Conservation (phyloP, 2,113 vertebrate species). For the Pterophyllum scalare region DNA sequence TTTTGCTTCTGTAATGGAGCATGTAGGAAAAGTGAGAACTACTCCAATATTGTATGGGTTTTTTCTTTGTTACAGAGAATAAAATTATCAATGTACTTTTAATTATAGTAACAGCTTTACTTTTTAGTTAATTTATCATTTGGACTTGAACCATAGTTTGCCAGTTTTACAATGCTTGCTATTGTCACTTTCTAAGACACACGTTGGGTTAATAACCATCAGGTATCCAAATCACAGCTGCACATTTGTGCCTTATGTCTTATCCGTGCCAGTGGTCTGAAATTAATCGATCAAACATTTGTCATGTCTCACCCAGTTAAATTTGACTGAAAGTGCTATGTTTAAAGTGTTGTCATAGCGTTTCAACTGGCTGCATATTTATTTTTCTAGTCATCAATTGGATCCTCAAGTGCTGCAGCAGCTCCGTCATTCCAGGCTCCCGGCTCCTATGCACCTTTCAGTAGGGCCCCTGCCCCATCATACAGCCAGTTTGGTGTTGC, state of each 20-base stretch:
- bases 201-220: neutral
- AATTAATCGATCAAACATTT: neutral
- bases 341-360: neutral
- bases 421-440: constrained; percentile 89
- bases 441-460: constrained; percentile 89
- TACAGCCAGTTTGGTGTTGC: constrained; percentile 92
- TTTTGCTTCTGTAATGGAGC: too few relatives aligned
- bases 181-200: neutral
- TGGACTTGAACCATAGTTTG: too few relatives aligned
- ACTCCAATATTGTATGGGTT: too few relatives aligned
- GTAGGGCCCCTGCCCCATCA: constrained; percentile 87
- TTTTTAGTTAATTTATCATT: neutral
- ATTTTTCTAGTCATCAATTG: constrained; percentile 89
- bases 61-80: neutral
- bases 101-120: neutral
- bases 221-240: neutral
- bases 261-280: neutral
- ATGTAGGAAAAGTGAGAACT: too few relatives aligned
- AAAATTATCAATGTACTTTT: neutral
- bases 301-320: neutral
- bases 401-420: constrained; percentile 80
- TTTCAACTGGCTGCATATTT: constrained; percentile 1
- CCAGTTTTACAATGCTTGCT: neutral
- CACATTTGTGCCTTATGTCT: neutral
- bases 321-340: neutral